Conservation (phyloP, 2,888 invertebrate species). For the Cheilosia grossa region DNA sequence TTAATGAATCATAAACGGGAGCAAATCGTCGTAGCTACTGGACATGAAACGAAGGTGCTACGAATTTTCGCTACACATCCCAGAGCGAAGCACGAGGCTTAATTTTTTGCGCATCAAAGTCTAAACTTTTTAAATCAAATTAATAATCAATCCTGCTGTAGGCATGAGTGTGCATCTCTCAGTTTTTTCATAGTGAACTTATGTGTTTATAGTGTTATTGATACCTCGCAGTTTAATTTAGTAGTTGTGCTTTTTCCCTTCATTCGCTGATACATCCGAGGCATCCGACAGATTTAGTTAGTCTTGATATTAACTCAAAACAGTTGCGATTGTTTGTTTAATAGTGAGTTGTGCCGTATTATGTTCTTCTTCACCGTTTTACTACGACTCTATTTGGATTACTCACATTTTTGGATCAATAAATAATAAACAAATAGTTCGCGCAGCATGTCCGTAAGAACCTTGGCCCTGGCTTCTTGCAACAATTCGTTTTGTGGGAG, state of each 20-base stretch:
- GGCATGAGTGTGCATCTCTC: too few species aligned
- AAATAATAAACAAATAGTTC: too few species aligned
- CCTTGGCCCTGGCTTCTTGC: too few species aligned
- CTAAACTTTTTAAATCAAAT: not conserved
- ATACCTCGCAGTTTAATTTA: not conserved
- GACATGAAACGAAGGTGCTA: conserved; percentile 27
- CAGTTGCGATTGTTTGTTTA: not conserved
- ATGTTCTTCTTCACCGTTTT: too few species aligned
- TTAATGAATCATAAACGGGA: conserved; percentile 54
- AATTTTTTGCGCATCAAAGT: not conserved
- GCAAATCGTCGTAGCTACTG: conserved; percentile 49
- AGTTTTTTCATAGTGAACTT: too few species aligned
- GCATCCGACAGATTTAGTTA: not conserved
- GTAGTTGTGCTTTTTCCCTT: not conserved
- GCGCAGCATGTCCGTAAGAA: too few species aligned
- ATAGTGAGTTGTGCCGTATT: too few species aligned
- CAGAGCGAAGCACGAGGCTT: conserved; percentile 26
- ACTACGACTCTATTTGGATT: too few species aligned
- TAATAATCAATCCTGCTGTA: not conserved
- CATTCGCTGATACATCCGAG: too few species aligned
- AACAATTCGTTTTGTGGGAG: too few species aligned
- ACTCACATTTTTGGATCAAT: too few species aligned
- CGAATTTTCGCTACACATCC: conserved; percentile 30
- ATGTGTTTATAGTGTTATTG: too few species aligned
- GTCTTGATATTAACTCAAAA: not conserved